Percentiles rank a stretch among this genome's conserved stretches.
These are phyloP conservation scores for Morbakka virulenta DNA, from an alignment of 30 jellyfish, hydroid and myxozoan species.

Conservation along the genomic window DNA sequence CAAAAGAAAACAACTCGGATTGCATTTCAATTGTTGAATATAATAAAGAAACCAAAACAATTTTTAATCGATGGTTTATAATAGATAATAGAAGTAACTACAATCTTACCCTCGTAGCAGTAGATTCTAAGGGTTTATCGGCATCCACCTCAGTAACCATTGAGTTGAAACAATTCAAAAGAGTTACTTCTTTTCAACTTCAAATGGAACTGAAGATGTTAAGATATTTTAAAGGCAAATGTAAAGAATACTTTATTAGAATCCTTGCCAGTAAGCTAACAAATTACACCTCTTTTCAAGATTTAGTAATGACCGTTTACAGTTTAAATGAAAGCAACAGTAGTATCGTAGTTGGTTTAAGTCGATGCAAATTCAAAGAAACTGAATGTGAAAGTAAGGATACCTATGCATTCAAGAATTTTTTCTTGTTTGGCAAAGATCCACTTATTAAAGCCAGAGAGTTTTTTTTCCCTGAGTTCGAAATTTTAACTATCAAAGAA, in stretches of 20 bases:
- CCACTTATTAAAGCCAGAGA: not conserved
- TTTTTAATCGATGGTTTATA: not conserved
- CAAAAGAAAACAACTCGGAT: not conserved
- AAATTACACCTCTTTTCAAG: not conserved
- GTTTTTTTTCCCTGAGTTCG: not conserved
- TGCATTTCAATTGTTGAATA: slow-evolving; percentile 29
- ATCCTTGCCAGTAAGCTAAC: not conserved
- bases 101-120: slow-evolving; percentile 14
- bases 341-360: not conserved
- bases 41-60: slow-evolving; percentile 26
- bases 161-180: not conserved
- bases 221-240: not conserved
- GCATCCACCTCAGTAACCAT: slow-evolving; percentile 20
- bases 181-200: not conserved
- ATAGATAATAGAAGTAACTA: not conserved
- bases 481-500: not conserved
- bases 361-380: not conserved
- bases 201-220: not conserved
- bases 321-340: not conserved
- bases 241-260: not conserved
- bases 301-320: not conserved
- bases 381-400: not conserved
- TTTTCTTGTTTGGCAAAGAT: not conserved
- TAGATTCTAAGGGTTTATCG: slow-evolving; percentile 33
- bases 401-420: not conserved